These are phyloP conservation scores for Agrypnus murinus DNA, from an alignment of 2,888 invertebrate species.

Conservation along the genomic window DNA sequence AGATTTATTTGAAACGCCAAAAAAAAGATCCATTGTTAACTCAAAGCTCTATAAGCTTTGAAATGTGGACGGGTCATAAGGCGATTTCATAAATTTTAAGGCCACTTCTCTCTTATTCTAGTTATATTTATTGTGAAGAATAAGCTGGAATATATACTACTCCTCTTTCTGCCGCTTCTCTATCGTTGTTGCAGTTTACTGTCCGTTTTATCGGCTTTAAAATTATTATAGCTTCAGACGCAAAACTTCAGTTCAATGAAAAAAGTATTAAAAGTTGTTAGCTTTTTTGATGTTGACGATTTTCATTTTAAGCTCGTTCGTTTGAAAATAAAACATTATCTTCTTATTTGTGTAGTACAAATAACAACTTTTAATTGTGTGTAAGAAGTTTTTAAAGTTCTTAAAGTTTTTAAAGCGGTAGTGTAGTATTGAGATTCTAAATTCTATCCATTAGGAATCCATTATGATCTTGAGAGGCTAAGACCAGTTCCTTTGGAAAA, in stretches of 20 bases:
- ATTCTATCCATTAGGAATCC: no score
- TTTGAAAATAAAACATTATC: no score
- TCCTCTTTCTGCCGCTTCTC: constrained; percentile 3
- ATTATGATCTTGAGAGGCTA: no score
- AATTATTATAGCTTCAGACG: constrained; percentile 15
- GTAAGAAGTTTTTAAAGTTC: no score
- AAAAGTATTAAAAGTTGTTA: no score
- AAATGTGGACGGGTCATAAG: constrained; percentile 24
- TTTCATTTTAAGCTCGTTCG: no score
- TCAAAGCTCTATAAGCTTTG: constrained; percentile 20
- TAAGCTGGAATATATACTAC: not conserved
- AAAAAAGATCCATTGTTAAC: constrained; percentile 28
- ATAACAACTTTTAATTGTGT: no score
- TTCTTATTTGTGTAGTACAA: no score
- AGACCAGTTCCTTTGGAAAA: no score
- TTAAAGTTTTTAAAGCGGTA: no score
- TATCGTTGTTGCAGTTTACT: not conserved
- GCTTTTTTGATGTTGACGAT: no score
- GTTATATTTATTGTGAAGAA: constrained; percentile 26
- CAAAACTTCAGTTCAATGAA: not conserved
- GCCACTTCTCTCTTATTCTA: constrained; percentile 15
- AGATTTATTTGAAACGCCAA: constrained; percentile 27
- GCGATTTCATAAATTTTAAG: constrained; percentile 32
- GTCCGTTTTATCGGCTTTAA: constrained; percentile 22
- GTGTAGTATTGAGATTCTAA: no score